These are phyloP conservation scores for Apteryx owenii DNA, from an alignment of 2,113 vertebrate species.

Conservation along the genomic window DNA sequence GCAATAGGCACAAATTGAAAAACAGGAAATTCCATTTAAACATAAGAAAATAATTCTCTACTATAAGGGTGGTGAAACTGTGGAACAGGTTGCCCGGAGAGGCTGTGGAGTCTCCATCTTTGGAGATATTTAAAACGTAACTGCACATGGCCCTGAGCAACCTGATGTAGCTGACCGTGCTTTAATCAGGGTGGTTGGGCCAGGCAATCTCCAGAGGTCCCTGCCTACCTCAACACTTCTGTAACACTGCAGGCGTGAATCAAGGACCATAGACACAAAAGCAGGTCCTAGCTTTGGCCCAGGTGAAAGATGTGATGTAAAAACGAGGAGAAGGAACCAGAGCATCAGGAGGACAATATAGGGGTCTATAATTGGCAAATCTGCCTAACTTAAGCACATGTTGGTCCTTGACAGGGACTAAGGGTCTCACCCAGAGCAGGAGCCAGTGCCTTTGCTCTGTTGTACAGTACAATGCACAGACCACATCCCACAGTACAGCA, in stretches of 20 bases:
- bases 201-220: background rate
- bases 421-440: background rate
- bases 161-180: background rate
- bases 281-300: background rate
- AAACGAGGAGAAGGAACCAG: background rate
- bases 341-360: background rate
- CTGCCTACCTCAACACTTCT: background rate
- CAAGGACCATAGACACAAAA: background rate
- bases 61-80: fast-evolving
- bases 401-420: background rate
- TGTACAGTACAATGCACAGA: background rate
- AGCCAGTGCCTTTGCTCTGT: background rate
- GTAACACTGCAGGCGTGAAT: background rate
- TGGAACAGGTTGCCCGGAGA: too few species aligned
- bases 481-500: background rate
- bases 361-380: background rate
- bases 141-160: too few species aligned
- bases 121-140: background rate
- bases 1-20: background rate
- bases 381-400: background rate
- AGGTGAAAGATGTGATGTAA: background rate
- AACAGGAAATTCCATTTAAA: background rate
- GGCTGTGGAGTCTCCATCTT: background rate
- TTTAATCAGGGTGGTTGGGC: background rate
- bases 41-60: background rate